These are phyloP conservation scores for Gymnocheta viridis DNA, from an alignment of 2,888 invertebrate species.

Conservation along the genomic window DNA sequence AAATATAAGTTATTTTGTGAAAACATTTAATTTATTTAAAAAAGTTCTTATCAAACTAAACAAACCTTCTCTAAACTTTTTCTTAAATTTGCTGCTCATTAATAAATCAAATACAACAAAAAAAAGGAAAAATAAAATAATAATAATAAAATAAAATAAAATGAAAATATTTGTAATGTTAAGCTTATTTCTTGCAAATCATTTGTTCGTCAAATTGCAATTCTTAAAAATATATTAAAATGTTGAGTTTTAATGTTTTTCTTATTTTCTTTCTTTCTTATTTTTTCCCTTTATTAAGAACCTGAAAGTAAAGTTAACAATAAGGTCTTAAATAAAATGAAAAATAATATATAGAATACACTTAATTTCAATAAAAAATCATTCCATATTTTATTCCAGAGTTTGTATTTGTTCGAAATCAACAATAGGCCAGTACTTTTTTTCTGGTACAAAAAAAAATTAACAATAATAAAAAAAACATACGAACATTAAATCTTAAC, in stretches of 20 bases:
- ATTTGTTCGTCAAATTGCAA: constrained; percentile 38
- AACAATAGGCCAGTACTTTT: neutral
- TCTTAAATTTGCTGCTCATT: neutral
- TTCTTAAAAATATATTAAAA: constrained; percentile 10
- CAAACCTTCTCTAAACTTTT: neutral
- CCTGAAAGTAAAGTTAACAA: constrained; percentile 8
- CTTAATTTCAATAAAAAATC: constrained; percentile 56
- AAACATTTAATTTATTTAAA: neutral
- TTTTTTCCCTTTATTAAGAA: neutral
- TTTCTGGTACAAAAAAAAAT: neutral
- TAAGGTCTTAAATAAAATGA: neutral
- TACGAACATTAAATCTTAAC: constrained; percentile 8
- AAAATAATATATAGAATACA: constrained; percentile 8
- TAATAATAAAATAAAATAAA: neutral
- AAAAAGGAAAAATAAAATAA: neutral
- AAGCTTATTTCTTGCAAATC: neutral
- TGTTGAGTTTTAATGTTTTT: neutral
- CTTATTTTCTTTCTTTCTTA: neutral
- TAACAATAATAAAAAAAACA: neutral
- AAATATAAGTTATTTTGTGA: too few species aligned
- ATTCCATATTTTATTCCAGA: constrained; percentile 46
- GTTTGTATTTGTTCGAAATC: constrained; percentile 35
- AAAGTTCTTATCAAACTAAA: neutral
- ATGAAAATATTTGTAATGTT: neutral
- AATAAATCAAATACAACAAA: neutral